Conservation (phyloP, 2,888 invertebrate genomes). For the Chymomyza procnemis region DNA sequence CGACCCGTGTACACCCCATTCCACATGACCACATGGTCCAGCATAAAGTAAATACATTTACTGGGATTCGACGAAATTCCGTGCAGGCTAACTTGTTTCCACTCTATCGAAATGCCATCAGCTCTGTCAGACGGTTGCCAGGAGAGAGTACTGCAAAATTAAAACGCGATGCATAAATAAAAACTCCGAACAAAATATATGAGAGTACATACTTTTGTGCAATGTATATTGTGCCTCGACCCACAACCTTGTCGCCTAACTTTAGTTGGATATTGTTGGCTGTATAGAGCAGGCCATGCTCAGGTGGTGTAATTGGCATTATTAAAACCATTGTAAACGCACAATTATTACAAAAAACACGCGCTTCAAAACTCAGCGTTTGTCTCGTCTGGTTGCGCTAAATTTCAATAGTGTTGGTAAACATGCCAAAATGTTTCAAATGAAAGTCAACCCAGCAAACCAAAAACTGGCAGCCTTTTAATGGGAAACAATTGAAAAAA, state of each 20-base stretch:
- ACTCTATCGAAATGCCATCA: slow-evolving; percentile 76
- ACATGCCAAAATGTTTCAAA: neutral
- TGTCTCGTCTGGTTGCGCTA: neutral
- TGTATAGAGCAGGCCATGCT: slow-evolving; percentile 74
- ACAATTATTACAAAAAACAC: slow-evolving; percentile 24
- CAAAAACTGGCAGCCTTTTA: neutral
- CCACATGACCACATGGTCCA: slow-evolving; percentile 76
- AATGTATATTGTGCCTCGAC: slow-evolving; percentile 74
- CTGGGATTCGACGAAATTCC: slow-evolving; percentile 74
- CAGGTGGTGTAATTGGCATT: slow-evolving; percentile 69
- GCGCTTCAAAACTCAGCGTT: slow-evolving; percentile 18
- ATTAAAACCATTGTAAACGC: slow-evolving; percentile 73
- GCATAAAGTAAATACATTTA: slow-evolving; percentile 77
- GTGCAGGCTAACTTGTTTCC: slow-evolving; percentile 77
- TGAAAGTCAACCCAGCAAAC: neutral
- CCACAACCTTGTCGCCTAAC: slow-evolving; percentile 72
- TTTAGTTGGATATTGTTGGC: slow-evolving; percentile 74
- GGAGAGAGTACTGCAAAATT: slow-evolving; percentile 66
- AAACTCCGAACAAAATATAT: slow-evolving; percentile 2
- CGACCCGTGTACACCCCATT: slow-evolving; percentile 68
- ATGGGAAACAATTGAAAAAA: neutral
- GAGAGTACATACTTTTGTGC: slow-evolving; percentile 72
- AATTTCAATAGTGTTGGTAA: slow-evolving; percentile 4
- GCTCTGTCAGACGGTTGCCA: slow-evolving; percentile 74
- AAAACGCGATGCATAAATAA: slow-evolving; percentile 8